phyloP scores from a whole-genome alignment of 37 sponge, comb jelly and placozoan genomes.

The Geodia barretti region DNA sequence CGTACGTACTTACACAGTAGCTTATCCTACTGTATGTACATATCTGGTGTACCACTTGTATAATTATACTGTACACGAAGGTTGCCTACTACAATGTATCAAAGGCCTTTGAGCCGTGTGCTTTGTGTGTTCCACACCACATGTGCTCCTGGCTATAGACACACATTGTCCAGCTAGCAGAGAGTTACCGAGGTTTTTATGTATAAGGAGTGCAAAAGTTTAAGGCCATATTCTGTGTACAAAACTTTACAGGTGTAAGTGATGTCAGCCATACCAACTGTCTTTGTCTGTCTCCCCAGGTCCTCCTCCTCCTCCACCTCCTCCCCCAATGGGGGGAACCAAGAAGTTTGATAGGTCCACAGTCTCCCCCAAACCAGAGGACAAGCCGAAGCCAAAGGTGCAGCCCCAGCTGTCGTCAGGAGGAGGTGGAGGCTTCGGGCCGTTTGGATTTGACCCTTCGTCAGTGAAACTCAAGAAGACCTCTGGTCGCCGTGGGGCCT shows the following conservation, averaged over 20 bases:
- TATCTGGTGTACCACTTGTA: too few species aligned
- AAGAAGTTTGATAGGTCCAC: slow-evolving; percentile 1
- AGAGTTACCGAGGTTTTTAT: too few species aligned
- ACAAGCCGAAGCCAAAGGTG: neutral
- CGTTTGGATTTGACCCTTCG: slow-evolving; percentile 45
- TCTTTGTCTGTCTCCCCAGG: neutral
- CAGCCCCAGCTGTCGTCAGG: slow-evolving; percentile 3
- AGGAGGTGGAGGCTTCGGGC: slow-evolving; percentile 4
- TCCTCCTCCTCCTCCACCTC: slow-evolving; percentile 76
- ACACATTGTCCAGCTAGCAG: too few species aligned
- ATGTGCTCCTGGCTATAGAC: too few species aligned
- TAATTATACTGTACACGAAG: too few species aligned
- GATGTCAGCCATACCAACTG: too few species aligned
- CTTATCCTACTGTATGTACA: too few species aligned
- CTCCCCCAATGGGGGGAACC: slow-evolving; percentile 33
- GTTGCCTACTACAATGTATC: too few species aligned
- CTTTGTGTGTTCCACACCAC: too few species aligned
- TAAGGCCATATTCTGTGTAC: neutral
- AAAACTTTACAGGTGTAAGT: too few species aligned
- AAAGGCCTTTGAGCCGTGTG: too few species aligned
- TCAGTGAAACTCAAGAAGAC: slow-evolving; percentile 28
- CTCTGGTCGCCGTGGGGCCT: slow-evolving; percentile 26
- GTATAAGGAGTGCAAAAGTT: too few species aligned
- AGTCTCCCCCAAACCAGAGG: neutral
- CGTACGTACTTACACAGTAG: neutral